A percentile compares a stretch with the other conserved stretches of the same genome.
These are phyloP conservation scores for Sitobion miscanthi DNA, from an alignment of 1,140 invertebrate genomes.

Conservation along the genomic window DNA sequence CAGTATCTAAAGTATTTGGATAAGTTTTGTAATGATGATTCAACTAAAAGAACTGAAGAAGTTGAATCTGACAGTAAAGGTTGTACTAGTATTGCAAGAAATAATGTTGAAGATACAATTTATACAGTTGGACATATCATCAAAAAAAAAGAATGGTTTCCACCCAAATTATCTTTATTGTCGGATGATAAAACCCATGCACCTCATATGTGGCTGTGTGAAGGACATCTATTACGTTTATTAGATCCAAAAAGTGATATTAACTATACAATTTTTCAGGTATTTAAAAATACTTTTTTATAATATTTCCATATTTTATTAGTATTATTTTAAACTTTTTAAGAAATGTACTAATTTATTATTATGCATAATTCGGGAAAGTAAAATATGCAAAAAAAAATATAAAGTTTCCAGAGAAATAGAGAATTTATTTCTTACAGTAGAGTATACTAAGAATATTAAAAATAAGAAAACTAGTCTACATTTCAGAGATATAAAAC, in stretches of 20 bases:
- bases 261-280: slow-evolving; percentile 87
- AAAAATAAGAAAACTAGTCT: no score
- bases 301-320: not conserved
- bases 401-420: no score
- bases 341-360: not conserved
- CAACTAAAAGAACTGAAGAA: not conserved
- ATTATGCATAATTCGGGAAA: not conserved
- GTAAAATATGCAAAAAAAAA: not conserved
- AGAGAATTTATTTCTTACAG: no score
- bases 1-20: not conserved
- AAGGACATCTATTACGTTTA: slow-evolving; percentile 87
- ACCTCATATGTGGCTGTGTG: slow-evolving; percentile 86
- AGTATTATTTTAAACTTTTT: not conserved
- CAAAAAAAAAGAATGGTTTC: slow-evolving; percentile 59
- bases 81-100: not conserved
- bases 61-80: not conserved
- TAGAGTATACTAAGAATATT: no score
- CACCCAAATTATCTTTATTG: slow-evolving; percentile 65
- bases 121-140: not conserved
- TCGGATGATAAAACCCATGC: slow-evolving; percentile 66
- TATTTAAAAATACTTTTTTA: slow-evolving; percentile 63
- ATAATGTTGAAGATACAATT: not conserved
- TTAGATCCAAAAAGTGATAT: slow-evolving; percentile 80
- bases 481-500: not conserved
- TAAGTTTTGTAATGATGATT: not conserved